These are phyloP conservation scores for Sebastes glaucus DNA, from an alignment of 2,797 vertebrate species.

Conservation along the genomic window DNA sequence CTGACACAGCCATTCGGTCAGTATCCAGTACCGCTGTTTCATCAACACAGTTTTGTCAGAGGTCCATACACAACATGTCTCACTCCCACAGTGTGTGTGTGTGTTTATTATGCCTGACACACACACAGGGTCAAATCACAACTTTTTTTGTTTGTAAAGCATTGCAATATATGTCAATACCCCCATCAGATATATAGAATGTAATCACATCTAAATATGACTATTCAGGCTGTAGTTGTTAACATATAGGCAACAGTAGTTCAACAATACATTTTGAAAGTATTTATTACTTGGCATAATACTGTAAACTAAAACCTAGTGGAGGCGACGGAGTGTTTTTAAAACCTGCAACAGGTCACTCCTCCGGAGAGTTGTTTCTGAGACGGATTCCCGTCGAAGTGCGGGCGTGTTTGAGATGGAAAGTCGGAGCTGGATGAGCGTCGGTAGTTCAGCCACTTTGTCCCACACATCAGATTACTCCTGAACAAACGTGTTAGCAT, in stretches of 20 bases:
- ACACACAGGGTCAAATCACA: conserved; percentile 48
- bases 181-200: conserved; percentile 67
- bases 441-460: conserved; percentile 11
- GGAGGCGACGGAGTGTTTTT: conserved; percentile 6
- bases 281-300: conserved; percentile 48
- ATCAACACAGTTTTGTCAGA: conserved; percentile 54
- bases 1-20: conserved; percentile 53
- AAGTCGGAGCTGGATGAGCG: conserved; percentile 1
- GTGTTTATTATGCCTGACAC: conserved; percentile 12
- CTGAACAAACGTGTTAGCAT: conserved; percentile 23
- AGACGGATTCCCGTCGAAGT: background rate
- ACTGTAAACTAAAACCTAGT: conserved; percentile 40
- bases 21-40: conserved; percentile 48
- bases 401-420: background rate
- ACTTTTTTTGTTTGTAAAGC: conserved; percentile 57
- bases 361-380: background rate
- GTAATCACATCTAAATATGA: conserved; percentile 56
- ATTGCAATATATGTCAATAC: conserved; percentile 82
- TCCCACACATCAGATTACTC: conserved; percentile 25
- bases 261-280: conserved; percentile 13
- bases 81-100: conserved; percentile 45
- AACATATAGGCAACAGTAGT: conserved; percentile 42
- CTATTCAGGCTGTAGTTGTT: conserved; percentile 43
- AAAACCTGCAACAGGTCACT: conserved; percentile 8
- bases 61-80: conserved; percentile 44